These are phyloP conservation scores for Eulithis prunata DNA, from an alignment of 2,888 invertebrate species.

Conservation along the genomic window DNA sequence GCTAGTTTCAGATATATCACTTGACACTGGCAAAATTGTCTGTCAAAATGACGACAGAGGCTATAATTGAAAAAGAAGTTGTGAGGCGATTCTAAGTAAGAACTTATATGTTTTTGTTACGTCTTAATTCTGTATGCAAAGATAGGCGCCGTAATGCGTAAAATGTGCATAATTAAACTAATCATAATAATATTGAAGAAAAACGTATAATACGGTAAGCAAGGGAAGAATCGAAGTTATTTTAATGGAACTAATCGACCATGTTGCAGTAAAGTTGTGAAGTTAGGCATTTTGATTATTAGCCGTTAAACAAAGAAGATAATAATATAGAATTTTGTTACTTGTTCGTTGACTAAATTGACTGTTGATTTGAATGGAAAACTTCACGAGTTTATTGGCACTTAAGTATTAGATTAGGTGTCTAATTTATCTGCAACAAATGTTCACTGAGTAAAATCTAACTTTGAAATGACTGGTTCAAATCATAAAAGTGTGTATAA, in stretches of 20 bases:
- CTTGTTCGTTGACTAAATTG: too few relatives aligned
- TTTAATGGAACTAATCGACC: conserved; percentile 5
- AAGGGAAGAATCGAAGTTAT: neutral
- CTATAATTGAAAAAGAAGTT: too few relatives aligned
- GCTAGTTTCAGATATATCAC: too few relatives aligned
- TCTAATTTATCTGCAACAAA: neutral
- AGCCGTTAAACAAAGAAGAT: too few relatives aligned
- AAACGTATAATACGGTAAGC: conserved; percentile 28
- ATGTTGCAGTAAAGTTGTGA: conserved; percentile 5
- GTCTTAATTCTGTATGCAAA: conserved; percentile 30
- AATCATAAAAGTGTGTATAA: conserved; percentile 1
- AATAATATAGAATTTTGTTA: too few relatives aligned
- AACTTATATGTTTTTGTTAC: conserved; percentile 35
- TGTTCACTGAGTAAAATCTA: neutral
- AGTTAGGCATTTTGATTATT: neutral
- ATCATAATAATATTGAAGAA: conserved; percentile 33
- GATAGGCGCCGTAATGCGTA: conserved; percentile 41
- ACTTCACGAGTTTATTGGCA: too few relatives aligned
- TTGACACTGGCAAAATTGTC: too few relatives aligned
- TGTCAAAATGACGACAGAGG: too few relatives aligned
- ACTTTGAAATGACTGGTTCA: neutral
- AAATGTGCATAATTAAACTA: conserved; percentile 34
- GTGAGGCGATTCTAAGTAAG: too few relatives aligned
- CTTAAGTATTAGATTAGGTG: neutral
- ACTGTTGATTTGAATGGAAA: too few relatives aligned